A percentile compares a stretch with the other conserved stretches of the same genome.
These are phyloP conservation scores for Malurus splendens DNA, from an alignment of 2,797 vertebrate species.

Conservation along the genomic window DNA sequence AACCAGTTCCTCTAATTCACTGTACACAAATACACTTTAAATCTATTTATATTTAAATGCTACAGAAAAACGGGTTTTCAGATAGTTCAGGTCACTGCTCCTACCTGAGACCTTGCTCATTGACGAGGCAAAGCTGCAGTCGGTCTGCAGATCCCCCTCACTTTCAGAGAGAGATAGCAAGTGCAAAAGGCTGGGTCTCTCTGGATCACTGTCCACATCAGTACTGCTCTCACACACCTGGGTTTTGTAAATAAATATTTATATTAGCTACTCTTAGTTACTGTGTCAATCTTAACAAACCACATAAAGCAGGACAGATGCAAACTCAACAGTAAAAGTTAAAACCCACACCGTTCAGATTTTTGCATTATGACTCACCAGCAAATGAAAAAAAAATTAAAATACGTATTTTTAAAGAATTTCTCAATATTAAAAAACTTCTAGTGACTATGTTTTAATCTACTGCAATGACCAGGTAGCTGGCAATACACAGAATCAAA, in stretches of 20 bases:
- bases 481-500: neutral
- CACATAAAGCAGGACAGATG: neutral
- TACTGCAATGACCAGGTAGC: neutral
- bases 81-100: neutral
- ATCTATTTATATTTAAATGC: neutral
- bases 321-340: neutral
- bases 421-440: neutral
- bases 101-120: slow-evolving; percentile 64
- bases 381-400: rapidly evolving
- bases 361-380: neutral
- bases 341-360: neutral
- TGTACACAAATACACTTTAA: neutral
- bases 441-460: neutral
- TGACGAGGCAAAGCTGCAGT: slow-evolving; percentile 31
- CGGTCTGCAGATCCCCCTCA: slow-evolving; percentile 52
- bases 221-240: slow-evolving; percentile 55
- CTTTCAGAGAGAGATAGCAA: slow-evolving; percentile 44
- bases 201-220: slow-evolving; percentile 62
- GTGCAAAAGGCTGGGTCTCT: slow-evolving; percentile 22
- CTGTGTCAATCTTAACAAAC: neutral
- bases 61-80: neutral
- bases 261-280: neutral
- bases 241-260: neutral
- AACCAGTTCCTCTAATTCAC: neutral
- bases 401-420: neutral